Percentiles rank a stretch among this genome's conserved stretches.
Conservation (phyloP, 2,113 vertebrate genomes). For the Antennarius striatus region DNA sequence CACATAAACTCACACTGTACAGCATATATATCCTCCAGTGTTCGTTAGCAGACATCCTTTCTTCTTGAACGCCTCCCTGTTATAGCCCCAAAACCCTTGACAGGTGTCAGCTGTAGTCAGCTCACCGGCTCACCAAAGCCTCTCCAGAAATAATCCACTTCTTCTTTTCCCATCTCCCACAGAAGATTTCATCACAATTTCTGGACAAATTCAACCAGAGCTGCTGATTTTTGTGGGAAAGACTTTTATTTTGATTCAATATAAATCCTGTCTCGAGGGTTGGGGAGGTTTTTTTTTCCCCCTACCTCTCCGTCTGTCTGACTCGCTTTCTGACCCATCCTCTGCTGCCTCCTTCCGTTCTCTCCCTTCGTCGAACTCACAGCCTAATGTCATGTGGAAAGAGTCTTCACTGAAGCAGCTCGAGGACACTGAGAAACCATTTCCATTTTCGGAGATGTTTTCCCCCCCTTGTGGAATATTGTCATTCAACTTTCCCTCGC, state of each 20-base stretch:
- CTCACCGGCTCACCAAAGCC: conserved; percentile 72
- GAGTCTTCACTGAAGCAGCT: conserved; percentile 64
- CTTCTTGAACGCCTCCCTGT: conserved; percentile 69
- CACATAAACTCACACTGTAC: conserved; percentile 21
- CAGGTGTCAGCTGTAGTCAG: conserved; percentile 75
- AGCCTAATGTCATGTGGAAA: conserved; percentile 71
- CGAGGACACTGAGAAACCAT: conserved; percentile 67
- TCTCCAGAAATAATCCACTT: conserved; percentile 67
- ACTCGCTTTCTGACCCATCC: conserved; percentile 31
- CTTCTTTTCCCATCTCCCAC: conserved; percentile 59
- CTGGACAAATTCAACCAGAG: conserved; percentile 71
- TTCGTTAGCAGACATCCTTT: conserved; percentile 64
- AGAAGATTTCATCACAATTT: conserved; percentile 73
- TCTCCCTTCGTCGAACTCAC: conserved; percentile 45
- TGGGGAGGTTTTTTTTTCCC: conserved; percentile 12
- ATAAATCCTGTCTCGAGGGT: conserved; percentile 69
- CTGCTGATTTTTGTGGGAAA: conserved; percentile 68
- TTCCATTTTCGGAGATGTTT: conserved; percentile 68
- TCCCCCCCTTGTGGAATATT: conserved; percentile 55
- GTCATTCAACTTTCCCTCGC: conserved; percentile 68
- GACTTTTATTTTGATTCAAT: conserved; percentile 72
- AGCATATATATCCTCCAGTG: conserved; percentile 51
- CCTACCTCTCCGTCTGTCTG: conserved; percentile 25
- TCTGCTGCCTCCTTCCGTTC: conserved; percentile 34
- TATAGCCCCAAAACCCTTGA: conserved; percentile 73